Conservation (phyloP, 2,888 invertebrate species). For the Chromoteleia sp. region DNA sequence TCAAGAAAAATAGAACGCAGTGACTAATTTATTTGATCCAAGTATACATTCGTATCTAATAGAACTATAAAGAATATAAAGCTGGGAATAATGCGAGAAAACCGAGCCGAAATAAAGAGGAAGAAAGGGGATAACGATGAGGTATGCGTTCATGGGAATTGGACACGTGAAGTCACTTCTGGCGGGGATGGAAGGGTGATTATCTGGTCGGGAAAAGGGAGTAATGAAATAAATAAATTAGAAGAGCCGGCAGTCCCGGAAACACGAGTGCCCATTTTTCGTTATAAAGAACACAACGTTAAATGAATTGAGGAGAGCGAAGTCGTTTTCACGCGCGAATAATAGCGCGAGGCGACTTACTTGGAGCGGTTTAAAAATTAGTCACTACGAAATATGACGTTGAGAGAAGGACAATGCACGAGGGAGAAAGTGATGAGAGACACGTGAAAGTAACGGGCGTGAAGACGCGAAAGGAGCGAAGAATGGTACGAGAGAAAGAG, state of each 20-base stretch:
- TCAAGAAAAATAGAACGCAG: slow-evolving; percentile 18
- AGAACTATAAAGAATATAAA: slow-evolving; percentile 34
- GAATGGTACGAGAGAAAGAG: slow-evolving; percentile 22
- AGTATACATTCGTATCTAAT: slow-evolving; percentile 28
- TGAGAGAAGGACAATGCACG: slow-evolving; percentile 9
- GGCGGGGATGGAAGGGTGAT: slow-evolving; percentile 31
- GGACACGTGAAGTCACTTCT: slow-evolving; percentile 54
- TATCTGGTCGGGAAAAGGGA: slow-evolving; percentile 13
- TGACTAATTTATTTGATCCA: slow-evolving; percentile 34
- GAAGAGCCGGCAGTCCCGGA: slow-evolving; percentile 2
- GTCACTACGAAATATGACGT: slow-evolving; percentile 32
- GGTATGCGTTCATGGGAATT: slow-evolving; percentile 48
- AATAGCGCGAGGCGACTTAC: slow-evolving; percentile 30
- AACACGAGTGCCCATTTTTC: slow-evolving; percentile 35
- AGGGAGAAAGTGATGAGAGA: slow-evolving; percentile 45
- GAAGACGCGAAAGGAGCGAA: slow-evolving; percentile 14
- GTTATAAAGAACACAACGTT: slow-evolving; percentile 32
- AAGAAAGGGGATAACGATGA: slow-evolving; percentile 36
- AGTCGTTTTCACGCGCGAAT: slow-evolving; percentile 25
- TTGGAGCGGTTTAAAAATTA: slow-evolving; percentile 45
- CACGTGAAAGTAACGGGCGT: slow-evolving; percentile 25
- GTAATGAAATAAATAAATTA: slow-evolving; percentile 57
- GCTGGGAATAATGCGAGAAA: slow-evolving; percentile 12
- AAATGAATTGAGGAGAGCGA: slow-evolving; percentile 43
- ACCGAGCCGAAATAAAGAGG: slow-evolving; percentile 7